Evolutionary conservation across 2,888 invertebrate species (phyloP).

Genomic region (Chrysina gloriosa): DNA sequence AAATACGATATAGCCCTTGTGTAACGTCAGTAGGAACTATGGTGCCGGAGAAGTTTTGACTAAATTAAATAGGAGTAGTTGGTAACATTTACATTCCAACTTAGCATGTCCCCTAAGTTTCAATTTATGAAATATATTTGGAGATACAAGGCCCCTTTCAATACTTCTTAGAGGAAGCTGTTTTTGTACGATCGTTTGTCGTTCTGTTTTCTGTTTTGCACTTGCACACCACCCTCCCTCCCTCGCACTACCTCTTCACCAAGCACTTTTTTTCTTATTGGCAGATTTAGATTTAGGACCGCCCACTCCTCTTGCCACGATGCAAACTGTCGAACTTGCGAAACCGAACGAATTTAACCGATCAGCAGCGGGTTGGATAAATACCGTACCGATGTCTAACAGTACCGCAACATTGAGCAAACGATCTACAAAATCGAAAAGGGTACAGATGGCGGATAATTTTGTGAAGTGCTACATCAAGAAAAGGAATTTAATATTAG

Average conservation of each 20-base stretch:
- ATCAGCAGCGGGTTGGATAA: constrained; percentile 88
- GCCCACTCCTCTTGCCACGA: constrained; percentile 57
- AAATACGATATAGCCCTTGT: too few species aligned
- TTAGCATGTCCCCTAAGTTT: too few species aligned
- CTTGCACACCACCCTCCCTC: constrained; percentile 42
- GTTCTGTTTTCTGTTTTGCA: not conserved
- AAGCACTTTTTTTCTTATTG: constrained; percentile 46
- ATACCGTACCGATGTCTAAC: constrained; percentile 85
- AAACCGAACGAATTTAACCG: constrained; percentile 71
- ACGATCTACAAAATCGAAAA: constrained; percentile 78
- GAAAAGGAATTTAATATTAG: constrained; percentile 93
- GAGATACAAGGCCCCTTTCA: too few species aligned
- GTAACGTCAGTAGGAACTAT: too few species aligned
- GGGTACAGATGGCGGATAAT: constrained; percentile 76
- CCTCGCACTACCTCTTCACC: constrained; percentile 47
- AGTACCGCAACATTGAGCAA: constrained; percentile 77
- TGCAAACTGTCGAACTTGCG: constrained; percentile 59
- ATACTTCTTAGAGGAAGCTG: too few species aligned
- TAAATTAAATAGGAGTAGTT: too few species aligned
- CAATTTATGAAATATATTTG: too few species aligned
- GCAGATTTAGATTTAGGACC: constrained; percentile 60
- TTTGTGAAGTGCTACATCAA: constrained; percentile 95
- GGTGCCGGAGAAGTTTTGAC: too few species aligned
- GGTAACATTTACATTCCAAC: too few species aligned
- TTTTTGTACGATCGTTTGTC: not conserved